Percentiles rank a stretch among this genome's conserved stretches.
phyloP scores from a whole-genome alignment of 2,113 vertebrate species.

The Litocranius walleri region DNA sequence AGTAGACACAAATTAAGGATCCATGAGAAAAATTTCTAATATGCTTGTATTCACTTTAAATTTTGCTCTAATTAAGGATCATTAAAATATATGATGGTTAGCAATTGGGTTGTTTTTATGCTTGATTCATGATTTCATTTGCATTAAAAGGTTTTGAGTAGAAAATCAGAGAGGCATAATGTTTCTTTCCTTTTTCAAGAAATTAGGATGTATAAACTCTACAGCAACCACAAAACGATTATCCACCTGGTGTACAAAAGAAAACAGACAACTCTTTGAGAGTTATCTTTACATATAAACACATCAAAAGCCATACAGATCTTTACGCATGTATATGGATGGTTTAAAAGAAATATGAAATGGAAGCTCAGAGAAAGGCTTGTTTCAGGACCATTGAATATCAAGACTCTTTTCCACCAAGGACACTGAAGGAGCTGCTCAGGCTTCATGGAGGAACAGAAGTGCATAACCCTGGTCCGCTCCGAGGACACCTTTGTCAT shows the following conservation, averaged over 20 bases:
- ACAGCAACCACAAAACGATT: not conserved
- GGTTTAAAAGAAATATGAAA: not conserved
- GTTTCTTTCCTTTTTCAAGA: slow-evolving; percentile 11
- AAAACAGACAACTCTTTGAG: not conserved
- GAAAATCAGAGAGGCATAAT: slow-evolving; percentile 35
- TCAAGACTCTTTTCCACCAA: not conserved
- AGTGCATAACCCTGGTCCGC: not conserved
- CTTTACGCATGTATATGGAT: not conserved
- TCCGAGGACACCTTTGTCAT: not conserved
- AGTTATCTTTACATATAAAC: not conserved
- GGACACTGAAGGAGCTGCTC: not conserved
- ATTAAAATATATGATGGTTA: slow-evolving; percentile 43
- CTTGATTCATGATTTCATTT: slow-evolving; percentile 42
- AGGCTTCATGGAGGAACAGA: not conserved
- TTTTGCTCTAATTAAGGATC: slow-evolving; percentile 50
- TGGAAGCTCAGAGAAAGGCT: not conserved
- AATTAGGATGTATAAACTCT: not conserved
- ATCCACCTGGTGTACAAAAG: not conserved
- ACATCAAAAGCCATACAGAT: not conserved
- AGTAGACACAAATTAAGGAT: not conserved
- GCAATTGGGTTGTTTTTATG: slow-evolving; percentile 48
- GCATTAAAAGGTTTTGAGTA: slow-evolving; percentile 34
- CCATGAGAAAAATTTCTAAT: not conserved
- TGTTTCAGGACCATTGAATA: not conserved
- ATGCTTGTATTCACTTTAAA: slow-evolving; percentile 30